Evolutionary conservation across 2,888 invertebrate species (phyloP), one percentile per base, ranked within the genome.

Genomic region (Lycophotia porphyrea): DNA sequence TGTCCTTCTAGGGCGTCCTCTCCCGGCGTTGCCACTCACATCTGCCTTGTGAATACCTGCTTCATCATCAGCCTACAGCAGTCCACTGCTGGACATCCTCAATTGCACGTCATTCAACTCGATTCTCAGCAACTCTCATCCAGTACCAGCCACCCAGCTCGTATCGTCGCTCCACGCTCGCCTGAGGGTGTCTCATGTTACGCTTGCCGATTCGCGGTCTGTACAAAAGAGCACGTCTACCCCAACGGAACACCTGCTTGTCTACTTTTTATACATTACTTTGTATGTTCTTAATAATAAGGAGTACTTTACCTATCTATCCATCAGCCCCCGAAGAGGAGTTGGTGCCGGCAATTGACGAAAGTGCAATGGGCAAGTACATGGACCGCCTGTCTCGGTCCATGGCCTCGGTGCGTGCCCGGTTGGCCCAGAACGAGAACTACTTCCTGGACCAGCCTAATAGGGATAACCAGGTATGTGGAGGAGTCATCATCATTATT

Each of bases 401-500:
- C 11, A 84, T 88, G 0, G 96, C 94, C 0, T 93, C 94, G 0
- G 86, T 96, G n/a, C 82, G 96, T 0, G 96, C 96, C 0, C 82
- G 93, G 0, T 90, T 96, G 0, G 95, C 94, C 0, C 96, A 96
- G 81, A 91, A 91, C 27, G 96, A 96, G 88, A 90, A 91, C 80
- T 96, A 94, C 87, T 96, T 96, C 80, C 79, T 94, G 89, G 96
- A 96, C 39, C 89, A 92, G 44, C 92, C 93, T 0, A 96, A 96
- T 64, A 92, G 96, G 55, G 94, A 95, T 60, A 90, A 94, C 73
- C 96, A 96, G 93, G 96, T 96, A 5, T n/a, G 42, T 39, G n/a
- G 15, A n/a, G 3, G 13, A 63, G 7, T 8, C 2, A 7, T 24
- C 49, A 31, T 49, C 49, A 5, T 42, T 2, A n/a, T 47, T 42